Base-by-base conservation (phyloP, 1,140 invertebrate genomes). In the Brachionus sp. region DNA sequence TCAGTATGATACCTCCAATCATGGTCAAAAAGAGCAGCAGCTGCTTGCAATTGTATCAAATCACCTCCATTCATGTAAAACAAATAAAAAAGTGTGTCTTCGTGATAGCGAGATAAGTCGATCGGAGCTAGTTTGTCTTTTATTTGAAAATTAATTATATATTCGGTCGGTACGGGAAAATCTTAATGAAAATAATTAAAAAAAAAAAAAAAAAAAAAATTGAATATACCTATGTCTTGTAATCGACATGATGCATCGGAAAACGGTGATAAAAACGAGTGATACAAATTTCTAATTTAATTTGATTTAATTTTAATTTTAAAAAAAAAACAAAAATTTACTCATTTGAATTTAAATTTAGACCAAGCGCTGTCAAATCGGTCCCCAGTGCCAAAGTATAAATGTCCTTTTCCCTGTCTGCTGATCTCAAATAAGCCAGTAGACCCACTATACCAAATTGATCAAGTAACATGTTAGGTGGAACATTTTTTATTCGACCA, bases 1-100 rank as follows among this genome's bases (percentile, higher is more conserved):
- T 98, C 96, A 91, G 94, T 98, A 89, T 98, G 97, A 91, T 96
- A 99, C 90, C 97, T 92, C 97, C 97, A 99, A 87, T 99, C 97
- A 88, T 97, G 92, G 89, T 92, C 94, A 88, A 98, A 98, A 95
- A 99, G 90, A 92, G 98, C 97, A 85, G 93, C 92, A 85, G 96
- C 96, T 78, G 96, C 96, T 85, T 94, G 94, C 85, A 98, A 90
- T 92, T 99, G 97, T 90, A 99, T 92, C 84, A 96, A 93, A 91
- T 99, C 97, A 86, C 96, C 95, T 86, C 96, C 94, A 91, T 96
- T 98, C 90, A 96, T 98, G 90, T 99, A 99, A 91, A 98, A 99
- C 89, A 99, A 92, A 91, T 96, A 99, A 92, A 99, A 99, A 85
- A 99, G 91, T 86, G 98, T 91, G 91, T 99, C 97, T 90, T 99